phyloP scores from a whole-genome alignment of 2,113 vertebrate genomes.

The Triplophysa dalaica region DNA sequence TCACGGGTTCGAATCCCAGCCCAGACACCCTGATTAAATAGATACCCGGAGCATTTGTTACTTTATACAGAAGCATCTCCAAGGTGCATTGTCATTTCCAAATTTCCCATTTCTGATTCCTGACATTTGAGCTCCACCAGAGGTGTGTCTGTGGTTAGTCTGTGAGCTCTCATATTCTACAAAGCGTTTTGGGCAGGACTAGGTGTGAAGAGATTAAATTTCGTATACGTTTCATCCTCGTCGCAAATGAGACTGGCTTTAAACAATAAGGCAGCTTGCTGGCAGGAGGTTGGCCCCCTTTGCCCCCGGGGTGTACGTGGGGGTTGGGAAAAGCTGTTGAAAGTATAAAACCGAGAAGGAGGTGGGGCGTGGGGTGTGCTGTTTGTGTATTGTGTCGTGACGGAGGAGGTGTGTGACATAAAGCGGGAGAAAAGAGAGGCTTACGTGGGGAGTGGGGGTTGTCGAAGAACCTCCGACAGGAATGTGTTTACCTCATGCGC shows the following conservation, averaged over 20 bases:
- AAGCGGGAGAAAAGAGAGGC: conserved; percentile 28
- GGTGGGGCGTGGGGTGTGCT: conserved; percentile 26
- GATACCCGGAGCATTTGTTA: background rate
- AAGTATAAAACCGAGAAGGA: conserved; percentile 24
- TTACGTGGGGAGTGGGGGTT: conserved; percentile 40
- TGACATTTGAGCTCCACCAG: background rate
- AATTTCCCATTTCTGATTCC: background rate
- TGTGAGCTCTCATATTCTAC: conserved; percentile 10
- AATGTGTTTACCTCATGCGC: conserved; percentile 55
- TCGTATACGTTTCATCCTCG: conserved; percentile 53
- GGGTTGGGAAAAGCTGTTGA: conserved; percentile 44
- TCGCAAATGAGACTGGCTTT: conserved; percentile 45
- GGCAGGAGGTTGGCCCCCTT: conserved; percentile 54
- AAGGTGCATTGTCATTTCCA: background rate
- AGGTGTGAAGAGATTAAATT: conserved; percentile 56
- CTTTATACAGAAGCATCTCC: background rate
- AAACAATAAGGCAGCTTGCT: conserved; percentile 59
- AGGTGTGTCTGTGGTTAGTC: conserved; percentile 10
- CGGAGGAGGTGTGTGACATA: conserved; percentile 43
- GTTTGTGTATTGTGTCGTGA: conserved; percentile 56
- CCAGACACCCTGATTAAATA: background rate
- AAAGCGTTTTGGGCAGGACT: conserved; percentile 32
- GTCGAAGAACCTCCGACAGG: conserved; percentile 43
- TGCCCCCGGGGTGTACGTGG: conserved; percentile 52
- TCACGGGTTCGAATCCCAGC: background rate